These are phyloP conservation scores for Caenorhabditis sp. DNA, from an alignment of 2,888 invertebrate genomes.

Conservation along the genomic window DNA sequence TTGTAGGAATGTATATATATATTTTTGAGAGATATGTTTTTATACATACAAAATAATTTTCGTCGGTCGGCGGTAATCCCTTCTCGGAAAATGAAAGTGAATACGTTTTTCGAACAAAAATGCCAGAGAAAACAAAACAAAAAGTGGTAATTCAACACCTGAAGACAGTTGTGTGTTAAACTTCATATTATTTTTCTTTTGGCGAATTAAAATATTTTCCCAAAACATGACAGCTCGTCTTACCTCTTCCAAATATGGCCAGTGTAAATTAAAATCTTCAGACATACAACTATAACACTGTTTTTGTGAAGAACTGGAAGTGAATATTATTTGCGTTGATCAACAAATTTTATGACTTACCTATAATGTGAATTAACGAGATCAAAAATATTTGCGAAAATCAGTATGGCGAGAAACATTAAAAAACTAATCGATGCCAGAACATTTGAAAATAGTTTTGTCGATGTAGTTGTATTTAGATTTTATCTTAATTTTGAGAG, in stretches of 20 bases:
- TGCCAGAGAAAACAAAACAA: not conserved
- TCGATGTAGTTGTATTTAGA: too few relatives aligned
- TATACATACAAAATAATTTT: not conserved
- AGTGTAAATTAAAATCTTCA: constrained; percentile 65
- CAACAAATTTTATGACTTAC: not conserved
- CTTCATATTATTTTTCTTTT: too few relatives aligned
- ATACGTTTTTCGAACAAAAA: constrained; percentile 21
- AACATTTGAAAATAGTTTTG: not conserved
- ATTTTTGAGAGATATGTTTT: not conserved
- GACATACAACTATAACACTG: constrained; percentile 70
- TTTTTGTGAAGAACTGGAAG: constrained; percentile 35
- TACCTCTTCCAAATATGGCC: constrained; percentile 68
- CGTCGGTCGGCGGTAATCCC: not conserved
- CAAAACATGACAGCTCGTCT: too few relatives aligned
- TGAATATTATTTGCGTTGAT: not conserved
- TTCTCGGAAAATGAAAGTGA: constrained; percentile 17
- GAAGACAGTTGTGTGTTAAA: constrained; percentile 23
- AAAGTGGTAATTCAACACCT: constrained; percentile 31
- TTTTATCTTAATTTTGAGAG: too few relatives aligned
- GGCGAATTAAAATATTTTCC: not conserved
- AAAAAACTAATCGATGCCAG: not conserved
- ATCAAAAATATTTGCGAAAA: constrained; percentile 1
- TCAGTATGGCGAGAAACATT: not conserved
- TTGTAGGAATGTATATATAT: not conserved
- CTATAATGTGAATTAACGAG: not conserved